Evolutionary conservation across 2,797 vertebrate genomes (phyloP).

Genomic region (Pogoniulus pusillus): DNA sequence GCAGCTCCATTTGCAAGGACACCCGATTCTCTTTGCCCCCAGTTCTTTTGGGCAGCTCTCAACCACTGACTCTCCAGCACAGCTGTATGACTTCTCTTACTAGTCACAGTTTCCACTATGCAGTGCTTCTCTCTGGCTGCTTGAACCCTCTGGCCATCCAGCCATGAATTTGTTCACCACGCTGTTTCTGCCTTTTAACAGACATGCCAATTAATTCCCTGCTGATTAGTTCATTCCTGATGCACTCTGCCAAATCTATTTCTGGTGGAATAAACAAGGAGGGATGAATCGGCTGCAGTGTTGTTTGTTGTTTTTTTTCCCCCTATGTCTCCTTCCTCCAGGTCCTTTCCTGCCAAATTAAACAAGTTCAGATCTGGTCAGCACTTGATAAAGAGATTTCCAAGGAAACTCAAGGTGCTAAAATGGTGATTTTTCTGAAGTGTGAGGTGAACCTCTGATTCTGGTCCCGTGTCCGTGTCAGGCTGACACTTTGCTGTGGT

Average conservation of each 20-base stretch:
- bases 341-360: slow-evolving; percentile 27
- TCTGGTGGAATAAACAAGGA: slow-evolving; percentile 66
- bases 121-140: slow-evolving; percentile 26
- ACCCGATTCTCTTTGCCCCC: not conserved
- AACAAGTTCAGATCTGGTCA: slow-evolving; percentile 23
- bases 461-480: not conserved
- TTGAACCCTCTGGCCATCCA: slow-evolving; percentile 40
- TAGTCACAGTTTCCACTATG: slow-evolving; percentile 61
- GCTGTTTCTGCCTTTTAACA: slow-evolving; percentile 56
- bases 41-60: not conserved
- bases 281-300: slow-evolving; percentile 36
- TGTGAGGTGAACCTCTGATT: not conserved
- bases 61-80: not conserved
- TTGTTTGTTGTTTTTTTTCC: not conserved
- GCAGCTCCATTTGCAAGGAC: not conserved
- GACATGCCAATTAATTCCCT: slow-evolving; percentile 67
- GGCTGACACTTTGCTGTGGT: not conserved
- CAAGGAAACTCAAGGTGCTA: not conserved
- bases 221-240: slow-evolving; percentile 65
- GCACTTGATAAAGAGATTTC: not conserved
- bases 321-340: not conserved
- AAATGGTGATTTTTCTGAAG: not conserved
- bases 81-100: not conserved
- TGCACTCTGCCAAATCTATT: slow-evolving; percentile 63
- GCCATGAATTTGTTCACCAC: slow-evolving; percentile 19